Conservation (phyloP, 2,113 vertebrate species). For the Pungitius pungitius region DNA sequence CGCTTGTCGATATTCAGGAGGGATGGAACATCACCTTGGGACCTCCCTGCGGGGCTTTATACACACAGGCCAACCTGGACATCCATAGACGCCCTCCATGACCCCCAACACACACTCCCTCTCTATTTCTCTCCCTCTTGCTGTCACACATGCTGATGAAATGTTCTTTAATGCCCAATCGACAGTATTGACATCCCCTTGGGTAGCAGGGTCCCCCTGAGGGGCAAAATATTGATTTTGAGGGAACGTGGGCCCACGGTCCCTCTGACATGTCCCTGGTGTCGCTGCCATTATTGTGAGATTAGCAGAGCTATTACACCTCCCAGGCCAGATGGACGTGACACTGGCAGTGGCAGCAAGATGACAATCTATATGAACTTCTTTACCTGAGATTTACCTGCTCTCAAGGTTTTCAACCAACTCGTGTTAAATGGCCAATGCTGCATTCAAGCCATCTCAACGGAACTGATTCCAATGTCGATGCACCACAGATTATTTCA, state of each 20-base stretch:
- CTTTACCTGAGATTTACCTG: slow-evolving; percentile 41
- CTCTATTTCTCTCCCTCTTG: slow-evolving; percentile 49
- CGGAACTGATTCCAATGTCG: background rate
- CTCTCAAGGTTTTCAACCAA: slow-evolving; percentile 25
- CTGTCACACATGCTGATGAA: slow-evolving; percentile 76
- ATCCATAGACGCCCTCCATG: slow-evolving; percentile 44
- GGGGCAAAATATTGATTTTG: slow-evolving; percentile 76
- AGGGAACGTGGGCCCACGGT: slow-evolving; percentile 60
- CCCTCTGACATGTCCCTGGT: slow-evolving; percentile 72
- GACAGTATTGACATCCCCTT: slow-evolving; percentile 81
- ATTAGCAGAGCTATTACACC: slow-evolving; percentile 80
- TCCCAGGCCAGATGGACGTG: slow-evolving; percentile 69
- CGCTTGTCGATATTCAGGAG: slow-evolving; percentile 71
- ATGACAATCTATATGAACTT: slow-evolving; percentile 34
- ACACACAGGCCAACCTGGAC: slow-evolving; percentile 62
- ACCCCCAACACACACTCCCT: slow-evolving; percentile 41
- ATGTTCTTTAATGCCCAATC: slow-evolving; percentile 84
- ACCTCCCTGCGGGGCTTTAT: slow-evolving; percentile 70
- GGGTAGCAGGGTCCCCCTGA: slow-evolving; percentile 58
- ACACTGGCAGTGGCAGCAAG: slow-evolving; percentile 45
- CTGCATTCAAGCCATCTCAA: background rate
- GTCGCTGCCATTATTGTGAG: slow-evolving; percentile 78
- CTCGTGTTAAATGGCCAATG: background rate
- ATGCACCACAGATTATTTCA: background rate
- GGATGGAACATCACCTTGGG: slow-evolving; percentile 69